Evolutionary conservation across 1,140 invertebrate species (phyloP).

Genomic region (Bombus consobrinus): DNA sequence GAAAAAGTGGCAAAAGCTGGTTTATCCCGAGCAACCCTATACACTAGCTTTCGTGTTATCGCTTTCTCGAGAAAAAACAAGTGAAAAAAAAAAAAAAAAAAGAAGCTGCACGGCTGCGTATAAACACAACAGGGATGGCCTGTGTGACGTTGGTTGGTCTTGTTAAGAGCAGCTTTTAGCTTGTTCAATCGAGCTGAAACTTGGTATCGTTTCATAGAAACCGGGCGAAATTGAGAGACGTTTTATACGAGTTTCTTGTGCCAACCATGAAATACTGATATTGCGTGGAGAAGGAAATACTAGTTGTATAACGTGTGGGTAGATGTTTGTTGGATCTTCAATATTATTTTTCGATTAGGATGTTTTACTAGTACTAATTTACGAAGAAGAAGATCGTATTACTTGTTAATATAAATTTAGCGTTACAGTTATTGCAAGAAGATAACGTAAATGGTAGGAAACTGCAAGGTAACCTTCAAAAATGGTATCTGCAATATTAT

Average conservation of each 20-base stretch:
- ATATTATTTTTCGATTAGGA: background rate
- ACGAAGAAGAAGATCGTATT: background rate
- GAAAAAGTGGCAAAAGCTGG: background rate
- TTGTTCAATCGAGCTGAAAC: conserved; percentile 5
- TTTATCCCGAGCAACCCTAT: background rate
- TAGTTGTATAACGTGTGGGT: background rate
- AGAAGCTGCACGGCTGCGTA: background rate
- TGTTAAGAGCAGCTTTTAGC: conserved; percentile 1
- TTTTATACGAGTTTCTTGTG: background rate
- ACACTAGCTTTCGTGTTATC: background rate
- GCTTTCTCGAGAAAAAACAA: background rate
- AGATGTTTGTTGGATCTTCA: background rate
- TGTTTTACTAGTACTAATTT: background rate
- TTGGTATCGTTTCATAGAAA: background rate
- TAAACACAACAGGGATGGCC: background rate
- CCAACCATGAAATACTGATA: too few species aligned
- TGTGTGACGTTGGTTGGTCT: background rate
- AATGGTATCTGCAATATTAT: too few species aligned
- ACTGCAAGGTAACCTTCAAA: too few species aligned
- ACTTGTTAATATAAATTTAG: too few species aligned
- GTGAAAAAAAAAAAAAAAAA: too few species aligned
- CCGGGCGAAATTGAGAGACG: background rate
- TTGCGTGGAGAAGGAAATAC: background rate
- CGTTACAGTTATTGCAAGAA: too few species aligned
- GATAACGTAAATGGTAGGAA: too few species aligned